These are phyloP conservation scores for Triplophysa dalaica DNA, from an alignment of 2,113 vertebrate genomes.

Conservation along the genomic window DNA sequence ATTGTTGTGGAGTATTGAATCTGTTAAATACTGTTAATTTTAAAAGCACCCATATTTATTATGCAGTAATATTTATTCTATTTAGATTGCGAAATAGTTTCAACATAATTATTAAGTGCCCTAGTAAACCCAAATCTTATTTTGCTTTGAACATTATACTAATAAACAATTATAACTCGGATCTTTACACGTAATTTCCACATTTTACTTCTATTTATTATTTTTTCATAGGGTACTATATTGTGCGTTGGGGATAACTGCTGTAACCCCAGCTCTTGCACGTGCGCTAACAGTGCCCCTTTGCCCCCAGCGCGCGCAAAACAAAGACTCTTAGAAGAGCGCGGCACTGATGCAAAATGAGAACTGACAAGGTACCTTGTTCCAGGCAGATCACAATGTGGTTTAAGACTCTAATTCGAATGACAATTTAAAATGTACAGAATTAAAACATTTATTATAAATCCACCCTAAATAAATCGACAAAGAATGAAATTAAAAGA, in stretches of 20 bases:
- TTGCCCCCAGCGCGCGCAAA: conserved; percentile 59
- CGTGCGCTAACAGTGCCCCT: conserved; percentile 58
- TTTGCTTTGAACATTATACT: no score
- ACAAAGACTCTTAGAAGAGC: conserved; percentile 63
- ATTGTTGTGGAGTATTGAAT: no score
- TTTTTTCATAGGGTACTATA: background rate
- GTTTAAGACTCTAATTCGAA: conserved; percentile 41
- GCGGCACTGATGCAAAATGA: conserved; percentile 61
- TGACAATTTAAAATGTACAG: background rate
- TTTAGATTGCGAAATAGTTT: no score
- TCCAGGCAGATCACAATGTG: conserved; percentile 62
- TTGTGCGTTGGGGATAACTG: conserved; percentile 56
- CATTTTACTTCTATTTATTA: background rate
- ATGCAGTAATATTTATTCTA: no score
- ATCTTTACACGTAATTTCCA: background rate
- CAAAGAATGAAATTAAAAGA: no score
- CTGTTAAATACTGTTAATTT: no score
- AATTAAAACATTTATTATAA: no score
- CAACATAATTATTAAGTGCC: no score
- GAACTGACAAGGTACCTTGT: conserved; percentile 61
- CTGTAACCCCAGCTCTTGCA: conserved; percentile 66
- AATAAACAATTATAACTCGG: no score
- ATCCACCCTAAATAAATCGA: no score
- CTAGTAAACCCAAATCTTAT: background rate
- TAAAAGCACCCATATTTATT: no score